Evolutionary conservation across 1,140 invertebrate species (phyloP).

Genomic region (Drosophila dunni): DNA sequence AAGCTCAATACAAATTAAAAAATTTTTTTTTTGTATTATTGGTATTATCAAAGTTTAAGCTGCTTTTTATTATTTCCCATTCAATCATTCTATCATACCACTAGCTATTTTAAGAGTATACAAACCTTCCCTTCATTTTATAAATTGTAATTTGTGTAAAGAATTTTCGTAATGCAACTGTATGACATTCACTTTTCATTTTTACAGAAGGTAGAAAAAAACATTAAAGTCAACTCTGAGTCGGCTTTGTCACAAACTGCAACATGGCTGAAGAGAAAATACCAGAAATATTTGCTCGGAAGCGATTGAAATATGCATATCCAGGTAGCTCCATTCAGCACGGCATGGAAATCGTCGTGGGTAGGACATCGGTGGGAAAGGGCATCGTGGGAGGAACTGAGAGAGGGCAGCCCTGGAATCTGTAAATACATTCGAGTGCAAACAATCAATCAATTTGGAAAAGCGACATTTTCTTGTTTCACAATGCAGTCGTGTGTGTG

Average conservation of each 20-base stretch:
- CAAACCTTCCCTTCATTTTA: not conserved
- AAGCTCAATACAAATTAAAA: too few species aligned
- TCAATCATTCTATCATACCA: too few species aligned
- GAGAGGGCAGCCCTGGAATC: slow-evolving; percentile 2
- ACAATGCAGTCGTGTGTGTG: slow-evolving; percentile 13
- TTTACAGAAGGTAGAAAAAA: slow-evolving; percentile 3
- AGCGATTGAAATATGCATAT: slow-evolving; percentile 67
- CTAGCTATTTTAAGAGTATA: too few species aligned
- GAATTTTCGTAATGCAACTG: slow-evolving; percentile 6
- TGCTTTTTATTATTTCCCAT: too few species aligned
- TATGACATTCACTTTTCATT: slow-evolving; percentile 8
- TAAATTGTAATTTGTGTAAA: not conserved
- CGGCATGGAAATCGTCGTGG: slow-evolving; percentile 11
- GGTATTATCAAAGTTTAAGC: too few species aligned
- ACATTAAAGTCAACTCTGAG: not conserved
- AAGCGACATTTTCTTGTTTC: slow-evolving; percentile 51
- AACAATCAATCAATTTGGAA: slow-evolving; percentile 73
- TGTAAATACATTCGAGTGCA: slow-evolving; percentile 27
- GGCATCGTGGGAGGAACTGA: not conserved
- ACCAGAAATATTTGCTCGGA: slow-evolving; percentile 13
- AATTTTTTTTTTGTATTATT: too few species aligned
- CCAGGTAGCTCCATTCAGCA: slow-evolving; percentile 16
- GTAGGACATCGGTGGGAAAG: not conserved
- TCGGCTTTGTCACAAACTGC: not conserved
- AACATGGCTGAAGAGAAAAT: not conserved